These are phyloP conservation scores for Montipora capricornis DNA, from an alignment of 64 coral and sea anemone species.

Conservation along the genomic window DNA sequence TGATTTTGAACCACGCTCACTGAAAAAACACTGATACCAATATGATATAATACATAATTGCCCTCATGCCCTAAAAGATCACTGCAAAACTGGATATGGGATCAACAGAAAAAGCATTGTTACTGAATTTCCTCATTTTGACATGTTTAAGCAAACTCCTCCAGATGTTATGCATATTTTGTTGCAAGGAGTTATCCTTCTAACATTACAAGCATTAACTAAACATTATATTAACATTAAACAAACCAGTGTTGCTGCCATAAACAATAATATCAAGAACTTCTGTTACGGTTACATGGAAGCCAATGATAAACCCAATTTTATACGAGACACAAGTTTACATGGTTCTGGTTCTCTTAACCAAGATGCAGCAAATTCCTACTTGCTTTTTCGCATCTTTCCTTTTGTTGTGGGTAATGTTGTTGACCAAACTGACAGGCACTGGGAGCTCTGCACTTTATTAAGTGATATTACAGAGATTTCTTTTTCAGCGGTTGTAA, in stretches of 20 bases:
- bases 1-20: constrained; percentile 50
- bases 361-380: constrained; percentile 67
- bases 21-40: constrained; percentile 43
- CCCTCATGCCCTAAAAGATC: constrained; percentile 19
- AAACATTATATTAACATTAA: constrained; percentile 32
- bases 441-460: constrained; percentile 51
- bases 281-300: constrained; percentile 36
- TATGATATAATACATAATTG: constrained; percentile 33
- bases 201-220: constrained; percentile 40
- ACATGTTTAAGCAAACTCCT: constrained; percentile 72
- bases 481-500: constrained; percentile 52
- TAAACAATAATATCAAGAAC: constrained; percentile 27
- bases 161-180: constrained; percentile 81
- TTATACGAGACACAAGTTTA: constrained; percentile 7
- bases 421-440: constrained; percentile 16
- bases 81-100: constrained; percentile 52
- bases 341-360: constrained; percentile 17
- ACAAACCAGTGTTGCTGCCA: neutral
- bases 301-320: constrained; percentile 39
- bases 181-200: constrained; percentile 68
- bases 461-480: constrained; percentile 61
- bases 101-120: constrained; percentile 68
- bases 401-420: constrained; percentile 55
- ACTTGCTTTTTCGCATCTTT: constrained; percentile 62
- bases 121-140: constrained; percentile 68